Percentiles rank a stretch among this genome's conserved stretches.
These are phyloP conservation scores for Agapostemon virescens DNA, from an alignment of 2,888 invertebrate genomes.

Conservation along the genomic window DNA sequence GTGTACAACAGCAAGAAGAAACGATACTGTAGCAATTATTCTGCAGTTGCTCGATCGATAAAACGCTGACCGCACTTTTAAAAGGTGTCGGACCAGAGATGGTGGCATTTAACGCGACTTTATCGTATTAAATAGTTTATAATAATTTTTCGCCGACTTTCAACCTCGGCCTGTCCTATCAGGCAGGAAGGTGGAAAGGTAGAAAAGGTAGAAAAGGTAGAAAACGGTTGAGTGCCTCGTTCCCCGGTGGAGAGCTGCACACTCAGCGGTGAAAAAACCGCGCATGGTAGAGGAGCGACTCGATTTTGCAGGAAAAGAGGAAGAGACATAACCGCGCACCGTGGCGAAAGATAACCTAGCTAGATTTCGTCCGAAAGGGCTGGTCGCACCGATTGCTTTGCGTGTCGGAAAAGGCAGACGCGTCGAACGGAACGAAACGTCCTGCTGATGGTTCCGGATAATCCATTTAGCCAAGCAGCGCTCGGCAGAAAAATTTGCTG, in stretches of 20 bases:
- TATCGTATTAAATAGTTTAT: too few relatives aligned
- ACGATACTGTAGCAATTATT: too few relatives aligned
- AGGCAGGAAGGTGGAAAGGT: not conserved
- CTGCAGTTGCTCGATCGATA: too few relatives aligned
- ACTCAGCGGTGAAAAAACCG: slow-evolving; percentile 10
- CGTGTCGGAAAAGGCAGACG: not conserved
- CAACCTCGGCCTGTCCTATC: too few relatives aligned
- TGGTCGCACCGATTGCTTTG: not conserved
- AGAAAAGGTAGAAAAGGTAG: not conserved
- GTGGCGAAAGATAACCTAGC: not conserved
- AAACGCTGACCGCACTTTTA: too few relatives aligned
- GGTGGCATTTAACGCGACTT: too few relatives aligned
- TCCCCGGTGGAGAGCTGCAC: not conserved
- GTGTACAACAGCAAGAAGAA: too few relatives aligned
- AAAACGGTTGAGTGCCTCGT: not conserved
- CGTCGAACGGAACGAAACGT: not conserved
- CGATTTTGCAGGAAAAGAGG: not conserved
- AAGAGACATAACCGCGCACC: not conserved
- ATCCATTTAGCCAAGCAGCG: not conserved
- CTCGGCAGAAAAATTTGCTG: not conserved
- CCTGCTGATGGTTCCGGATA: not conserved
- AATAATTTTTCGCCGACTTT: too few relatives aligned
- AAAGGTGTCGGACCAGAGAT: too few relatives aligned
- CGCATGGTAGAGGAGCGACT: not conserved
- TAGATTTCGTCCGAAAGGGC: not conserved